Percentiles rank a stretch among this genome's conserved stretches.
Conservation (phyloP, 2,113 vertebrate genomes). For the Lontra canadensis region DNA sequence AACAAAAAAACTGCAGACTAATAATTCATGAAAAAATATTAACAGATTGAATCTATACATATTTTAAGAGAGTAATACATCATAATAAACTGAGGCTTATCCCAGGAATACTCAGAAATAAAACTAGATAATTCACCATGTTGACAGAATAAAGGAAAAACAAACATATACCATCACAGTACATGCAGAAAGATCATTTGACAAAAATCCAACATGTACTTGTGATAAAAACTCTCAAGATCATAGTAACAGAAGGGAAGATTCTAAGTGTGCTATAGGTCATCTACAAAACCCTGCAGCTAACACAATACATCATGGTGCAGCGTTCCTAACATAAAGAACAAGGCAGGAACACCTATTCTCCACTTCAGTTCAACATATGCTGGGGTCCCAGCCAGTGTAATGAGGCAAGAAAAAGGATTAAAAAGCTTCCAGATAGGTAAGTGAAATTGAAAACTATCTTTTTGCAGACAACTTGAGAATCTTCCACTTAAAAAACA, state of each 20-base stretch:
- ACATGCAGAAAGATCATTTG: background rate
- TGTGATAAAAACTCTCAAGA: background rate
- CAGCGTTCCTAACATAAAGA: background rate
- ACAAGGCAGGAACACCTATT: background rate
- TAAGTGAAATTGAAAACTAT: background rate
- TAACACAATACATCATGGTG: background rate
- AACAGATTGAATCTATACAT: background rate
- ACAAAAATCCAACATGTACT: background rate
- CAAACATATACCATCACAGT: background rate
- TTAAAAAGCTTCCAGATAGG: background rate
- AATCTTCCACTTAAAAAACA: background rate
- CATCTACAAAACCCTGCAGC: background rate
- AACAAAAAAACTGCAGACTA: background rate
- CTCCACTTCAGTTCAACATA: background rate
- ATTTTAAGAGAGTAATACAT: background rate
- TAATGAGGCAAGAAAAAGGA: background rate
- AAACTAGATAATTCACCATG: background rate
- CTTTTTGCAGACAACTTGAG: background rate
- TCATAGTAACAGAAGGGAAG: background rate
- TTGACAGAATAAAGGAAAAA: background rate
- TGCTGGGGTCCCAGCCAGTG: background rate
- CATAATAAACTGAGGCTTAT: background rate
- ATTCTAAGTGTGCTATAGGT: background rate
- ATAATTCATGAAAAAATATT: background rate
- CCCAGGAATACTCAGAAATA: background rate